Base-by-base conservation (phyloP, 2,113 vertebrate species). In the Scomber colias region DNA sequence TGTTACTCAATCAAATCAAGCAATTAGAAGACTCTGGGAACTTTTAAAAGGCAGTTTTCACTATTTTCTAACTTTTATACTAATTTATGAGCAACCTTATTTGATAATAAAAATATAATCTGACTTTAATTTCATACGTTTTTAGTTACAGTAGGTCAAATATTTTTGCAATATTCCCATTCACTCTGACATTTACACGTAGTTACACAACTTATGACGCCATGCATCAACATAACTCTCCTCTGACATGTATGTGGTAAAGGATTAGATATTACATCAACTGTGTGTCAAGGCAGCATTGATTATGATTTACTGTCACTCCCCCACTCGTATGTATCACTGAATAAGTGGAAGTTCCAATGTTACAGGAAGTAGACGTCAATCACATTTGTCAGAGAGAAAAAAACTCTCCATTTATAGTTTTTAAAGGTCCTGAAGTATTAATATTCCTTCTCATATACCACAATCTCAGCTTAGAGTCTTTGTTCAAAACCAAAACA, bases 151-250 rank as follows among this genome's bases (percentile, higher is more conserved):
- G 11, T 10, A 27, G 14, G 8, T 59, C 5, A 21, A 30, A 48
- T 3, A 15, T 72, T 59, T 59, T 66, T 65, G 15, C 60, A 61
- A 68, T 8, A 55, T 62, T 71, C 17, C n/a, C 48, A 17, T 53
- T 70, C 3, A 11, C 21, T 24, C 2, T 59, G 2, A 11, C 0
- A 6, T 4, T 57, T 30, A n/a, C 27, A 5, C 0, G 13, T 50
- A 11, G 21, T 76, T 60, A 15, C 5, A 1, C 50, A 82, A 72
- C 17, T 6, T 17, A 48, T 60, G 5, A 45, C n/a, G 0, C 68
- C 46, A 64, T 30, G 85, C 73, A 71, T 69, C 30, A 0, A 10
- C 35, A 75, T 79, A 77, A 27, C 44, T 84, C 27, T 27, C 27
- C 6, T 75, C 24, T 81, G 31, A 78, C 56, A 51, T 21, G 2